A percentile compares a stretch with the other conserved stretches of the same genome.
These are phyloP conservation scores for Acipenser transmontanus DNA, from an alignment of 2,797 vertebrate genomes.

Conservation along the genomic window DNA sequence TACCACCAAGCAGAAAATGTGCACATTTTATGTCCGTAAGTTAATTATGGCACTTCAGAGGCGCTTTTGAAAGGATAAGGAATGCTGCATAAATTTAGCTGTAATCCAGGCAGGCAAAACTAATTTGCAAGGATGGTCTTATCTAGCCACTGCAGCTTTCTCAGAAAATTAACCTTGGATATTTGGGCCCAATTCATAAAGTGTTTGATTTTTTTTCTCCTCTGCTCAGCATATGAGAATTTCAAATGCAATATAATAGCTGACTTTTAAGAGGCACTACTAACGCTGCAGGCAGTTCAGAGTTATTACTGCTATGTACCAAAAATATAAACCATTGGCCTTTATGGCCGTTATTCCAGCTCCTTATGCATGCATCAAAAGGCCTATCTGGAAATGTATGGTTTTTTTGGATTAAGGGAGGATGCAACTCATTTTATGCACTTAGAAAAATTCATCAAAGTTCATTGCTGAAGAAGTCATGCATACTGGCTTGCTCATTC, in stretches of 20 bases:
- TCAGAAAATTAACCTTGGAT: slow-evolving; percentile 99
- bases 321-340: slow-evolving; percentile 64
- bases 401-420: slow-evolving; percentile 49
- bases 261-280: slow-evolving; percentile 64
- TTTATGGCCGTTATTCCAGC: slow-evolving; percentile 56
- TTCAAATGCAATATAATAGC: slow-evolving; percentile 70
- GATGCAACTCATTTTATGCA: slow-evolving; percentile 62
- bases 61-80: slow-evolving; percentile 98
- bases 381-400: slow-evolving; percentile 50
- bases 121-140: slow-evolving; percentile 99
- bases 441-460: slow-evolving; percentile 68
- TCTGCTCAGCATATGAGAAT: slow-evolving; percentile 67
- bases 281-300: slow-evolving; percentile 65
- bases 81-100: slow-evolving; percentile 99
- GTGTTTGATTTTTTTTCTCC: slow-evolving; percentile 85
- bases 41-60: slow-evolving; percentile 99
- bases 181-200: slow-evolving; percentile 98
- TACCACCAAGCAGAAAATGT: slow-evolving; percentile 97
- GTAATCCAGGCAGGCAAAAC: slow-evolving; percentile 99
- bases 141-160: slow-evolving; percentile 98
- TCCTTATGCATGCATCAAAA: slow-evolving; percentile 55
- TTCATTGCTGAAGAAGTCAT: slow-evolving; percentile 62
- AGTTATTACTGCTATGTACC: slow-evolving; percentile 67
- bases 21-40: slow-evolving; percentile 98
- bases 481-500: slow-evolving; percentile 64